Evolutionary conservation across 2,113 vertebrate species (phyloP), one percentile per base, ranked within the genome.

Genomic region (Ciconia boyciana): DNA sequence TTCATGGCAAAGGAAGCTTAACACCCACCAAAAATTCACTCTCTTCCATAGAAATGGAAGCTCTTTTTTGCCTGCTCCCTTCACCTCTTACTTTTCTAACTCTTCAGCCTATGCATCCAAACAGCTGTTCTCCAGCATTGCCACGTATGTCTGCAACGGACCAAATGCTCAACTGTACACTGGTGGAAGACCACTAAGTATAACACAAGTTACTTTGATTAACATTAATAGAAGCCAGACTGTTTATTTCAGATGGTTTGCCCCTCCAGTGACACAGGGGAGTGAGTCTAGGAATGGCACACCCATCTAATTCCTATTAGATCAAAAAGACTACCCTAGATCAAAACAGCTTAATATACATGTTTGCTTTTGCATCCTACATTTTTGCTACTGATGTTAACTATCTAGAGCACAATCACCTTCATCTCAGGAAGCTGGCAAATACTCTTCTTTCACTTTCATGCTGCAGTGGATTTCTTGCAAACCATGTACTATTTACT

Each of bases 131-230:
- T 79, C 44, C 74, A 82, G 65, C 26, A 49, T 6, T n/a, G 31
- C 41, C 36, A 54, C 1, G 0, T 25, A 4, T 2, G n/a, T 19
- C 48, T 71, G 68, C 21, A 60, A 34, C 0, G 4, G 49, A 70
- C 17, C 39, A 41, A 60, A 71, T 0, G 6, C 69, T 64, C 69
- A 75, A 16, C 32, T 39, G 11, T 16, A 43, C 5, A 2, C 15
- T 44, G 36, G 12, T 0, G 1, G 57, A 93, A 75, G 36, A 75
- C 24, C 24, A 3, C 13, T 13, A 29, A n/a, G 29, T 34, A 29
- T 6, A 34, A 52, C 18, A n/a, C 32, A 51, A 72, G 28, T 16
- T 39, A 52, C 48, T 68, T 25, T 31, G 57, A 74, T n/a, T 16
- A 66, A 43, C 25, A 36, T 11, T 25, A 18, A 26, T 2, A 83